A percentile compares a stretch with the other conserved stretches of the same genome.
Conservation (phyloP, 2,888 invertebrate genomes). For the Ceriagrion tenellum region DNA sequence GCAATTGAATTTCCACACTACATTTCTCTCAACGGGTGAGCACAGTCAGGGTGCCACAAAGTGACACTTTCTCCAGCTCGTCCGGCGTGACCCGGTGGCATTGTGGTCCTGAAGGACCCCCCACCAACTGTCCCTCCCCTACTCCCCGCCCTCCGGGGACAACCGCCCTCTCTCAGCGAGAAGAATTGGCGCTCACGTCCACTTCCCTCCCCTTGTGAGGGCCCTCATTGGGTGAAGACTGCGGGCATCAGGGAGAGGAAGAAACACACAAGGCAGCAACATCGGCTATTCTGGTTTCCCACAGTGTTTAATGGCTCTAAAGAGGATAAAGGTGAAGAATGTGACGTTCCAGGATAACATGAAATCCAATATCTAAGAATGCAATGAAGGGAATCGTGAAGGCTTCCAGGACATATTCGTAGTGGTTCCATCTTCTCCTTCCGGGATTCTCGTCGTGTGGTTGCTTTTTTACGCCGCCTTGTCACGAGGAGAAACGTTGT, state of each 20-base stretch:
- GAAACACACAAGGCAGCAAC: too few species aligned
- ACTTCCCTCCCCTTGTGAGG: background rate
- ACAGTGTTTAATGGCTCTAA: too few species aligned
- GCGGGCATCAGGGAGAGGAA: background rate
- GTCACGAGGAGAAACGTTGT: too few species aligned
- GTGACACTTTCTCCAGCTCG: background rate
- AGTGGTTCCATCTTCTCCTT: too few species aligned
- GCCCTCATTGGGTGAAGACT: background rate
- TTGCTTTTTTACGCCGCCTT: too few species aligned
- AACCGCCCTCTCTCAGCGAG: background rate
- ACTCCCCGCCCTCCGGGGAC: background rate
- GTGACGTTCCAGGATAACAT: too few species aligned
- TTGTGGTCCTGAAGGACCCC: background rate
- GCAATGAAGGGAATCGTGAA: too few species aligned
- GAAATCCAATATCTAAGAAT: too few species aligned
- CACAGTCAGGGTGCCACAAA: background rate
- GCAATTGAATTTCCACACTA: background rate
- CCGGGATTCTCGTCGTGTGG: too few species aligned
- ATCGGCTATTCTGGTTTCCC: too few species aligned
- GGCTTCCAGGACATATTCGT: too few species aligned
- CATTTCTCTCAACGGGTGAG: background rate
- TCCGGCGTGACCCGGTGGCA: background rate
- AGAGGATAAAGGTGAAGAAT: too few species aligned
- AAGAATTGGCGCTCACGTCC: background rate
- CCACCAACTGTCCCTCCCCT: background rate